These are phyloP conservation scores for Chunga burmeisteri DNA, from an alignment of 2,113 vertebrate genomes.

Conservation along the genomic window DNA sequence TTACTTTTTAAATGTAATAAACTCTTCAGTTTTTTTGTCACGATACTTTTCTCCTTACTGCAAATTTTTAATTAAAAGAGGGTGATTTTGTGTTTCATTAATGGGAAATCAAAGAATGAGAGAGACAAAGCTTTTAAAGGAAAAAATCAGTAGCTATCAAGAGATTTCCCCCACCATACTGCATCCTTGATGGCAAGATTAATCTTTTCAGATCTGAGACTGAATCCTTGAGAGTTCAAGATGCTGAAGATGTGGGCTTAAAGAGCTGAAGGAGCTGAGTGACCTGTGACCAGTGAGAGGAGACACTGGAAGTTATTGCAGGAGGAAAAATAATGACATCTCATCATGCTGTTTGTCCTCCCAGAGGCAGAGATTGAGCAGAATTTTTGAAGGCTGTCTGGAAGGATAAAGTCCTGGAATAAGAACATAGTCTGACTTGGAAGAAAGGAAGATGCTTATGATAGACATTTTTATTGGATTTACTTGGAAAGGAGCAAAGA, in stretches of 20 bases:
- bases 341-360: not conserved
- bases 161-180: not conserved
- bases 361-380: not conserved
- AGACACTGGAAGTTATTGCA: not conserved
- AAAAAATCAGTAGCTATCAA: not conserved
- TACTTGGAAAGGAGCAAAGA: not conserved
- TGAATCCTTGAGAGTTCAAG: not conserved
- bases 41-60: not conserved
- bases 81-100: not conserved
- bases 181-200: not conserved
- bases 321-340: not conserved
- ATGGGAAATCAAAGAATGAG: not conserved
- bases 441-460: not conserved
- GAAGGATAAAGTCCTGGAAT: not conserved
- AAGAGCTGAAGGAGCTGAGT: not conserved
- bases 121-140: not conserved
- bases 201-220: not conserved
- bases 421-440: not conserved
- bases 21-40: not conserved
- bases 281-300: not conserved
- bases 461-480: not conserved
- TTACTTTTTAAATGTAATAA: not conserved
- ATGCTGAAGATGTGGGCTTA: rapidly evolving
- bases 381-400: not conserved
- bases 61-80: not conserved